Conservation (phyloP, 2,888 invertebrate genomes). For the Conus canariensis region DNA sequence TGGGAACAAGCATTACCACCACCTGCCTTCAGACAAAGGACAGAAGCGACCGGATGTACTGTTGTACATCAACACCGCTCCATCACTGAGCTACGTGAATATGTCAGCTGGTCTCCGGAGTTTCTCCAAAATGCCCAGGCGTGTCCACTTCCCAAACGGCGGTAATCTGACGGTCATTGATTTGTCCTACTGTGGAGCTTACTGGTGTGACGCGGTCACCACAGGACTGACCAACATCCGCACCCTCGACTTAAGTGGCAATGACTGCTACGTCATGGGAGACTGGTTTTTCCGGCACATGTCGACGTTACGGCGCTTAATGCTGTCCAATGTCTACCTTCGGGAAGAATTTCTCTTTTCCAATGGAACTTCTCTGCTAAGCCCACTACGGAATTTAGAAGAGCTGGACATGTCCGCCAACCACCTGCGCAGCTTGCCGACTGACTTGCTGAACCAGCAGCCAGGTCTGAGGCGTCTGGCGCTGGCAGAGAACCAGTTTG, state of each 20-base stretch:
- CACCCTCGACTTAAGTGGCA: conserved; percentile 27
- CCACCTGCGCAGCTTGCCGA: neutral
- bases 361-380: neutral
- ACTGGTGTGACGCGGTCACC: neutral
- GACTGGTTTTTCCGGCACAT: neutral
- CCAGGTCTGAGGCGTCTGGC: neutral
- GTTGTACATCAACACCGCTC: neutral
- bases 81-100: neutral
- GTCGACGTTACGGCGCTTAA: conserved; percentile 6
- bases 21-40: neutral
- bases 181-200: conserved; percentile 2
- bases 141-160: neutral
- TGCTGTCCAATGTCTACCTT: neutral
- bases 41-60: neutral
- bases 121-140: neutral
- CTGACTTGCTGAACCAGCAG: neutral
- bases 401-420: conserved; percentile 16
- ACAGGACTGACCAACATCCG: conserved; percentile 18
- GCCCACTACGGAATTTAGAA: neutral
- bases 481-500: conserved; percentile 9
- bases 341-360: neutral
- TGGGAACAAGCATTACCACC: neutral
- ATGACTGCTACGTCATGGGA: conserved; percentile 1
- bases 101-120: neutral
- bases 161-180: conserved; percentile 1